These are phyloP conservation scores for Tupaia chinensis DNA, from an alignment of 2,113 vertebrate species.

Conservation along the genomic window DNA sequence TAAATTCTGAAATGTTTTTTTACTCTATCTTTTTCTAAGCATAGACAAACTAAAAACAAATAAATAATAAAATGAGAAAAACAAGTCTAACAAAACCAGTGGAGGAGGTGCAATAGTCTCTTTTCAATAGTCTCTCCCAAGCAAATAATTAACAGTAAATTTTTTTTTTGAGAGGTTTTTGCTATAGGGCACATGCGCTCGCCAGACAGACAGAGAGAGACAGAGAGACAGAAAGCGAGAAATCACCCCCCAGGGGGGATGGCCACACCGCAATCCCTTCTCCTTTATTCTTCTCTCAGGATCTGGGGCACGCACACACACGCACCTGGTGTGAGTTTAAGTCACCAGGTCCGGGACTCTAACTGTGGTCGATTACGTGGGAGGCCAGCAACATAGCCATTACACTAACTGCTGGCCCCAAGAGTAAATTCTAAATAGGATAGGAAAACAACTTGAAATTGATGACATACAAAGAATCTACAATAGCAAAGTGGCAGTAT, in stretches of 20 bases:
- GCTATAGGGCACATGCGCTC: too few species aligned
- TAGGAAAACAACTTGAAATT: background rate
- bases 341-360: too few species aligned
- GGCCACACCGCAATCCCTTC: too few species aligned
- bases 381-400: too few species aligned
- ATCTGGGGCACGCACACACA: too few species aligned
- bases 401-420: background rate
- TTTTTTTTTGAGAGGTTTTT: background rate
- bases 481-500: background rate
- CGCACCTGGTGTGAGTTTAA: too few species aligned
- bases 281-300: too few species aligned
- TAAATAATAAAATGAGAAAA: background rate
- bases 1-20: background rate
- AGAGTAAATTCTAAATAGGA: background rate
- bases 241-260: too few species aligned
- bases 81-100: background rate
- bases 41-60: background rate
- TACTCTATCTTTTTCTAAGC: background rate
- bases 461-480: background rate
- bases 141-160: background rate
- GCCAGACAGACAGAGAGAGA: too few species aligned
- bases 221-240: too few species aligned
- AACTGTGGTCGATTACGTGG: too few species aligned
- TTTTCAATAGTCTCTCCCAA: background rate
- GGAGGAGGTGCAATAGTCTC: background rate